Evolutionary conservation across 2,888 invertebrate species (phyloP), one percentile per base, ranked within the genome.

Genomic region (Strigamia transsilvanica): DNA sequence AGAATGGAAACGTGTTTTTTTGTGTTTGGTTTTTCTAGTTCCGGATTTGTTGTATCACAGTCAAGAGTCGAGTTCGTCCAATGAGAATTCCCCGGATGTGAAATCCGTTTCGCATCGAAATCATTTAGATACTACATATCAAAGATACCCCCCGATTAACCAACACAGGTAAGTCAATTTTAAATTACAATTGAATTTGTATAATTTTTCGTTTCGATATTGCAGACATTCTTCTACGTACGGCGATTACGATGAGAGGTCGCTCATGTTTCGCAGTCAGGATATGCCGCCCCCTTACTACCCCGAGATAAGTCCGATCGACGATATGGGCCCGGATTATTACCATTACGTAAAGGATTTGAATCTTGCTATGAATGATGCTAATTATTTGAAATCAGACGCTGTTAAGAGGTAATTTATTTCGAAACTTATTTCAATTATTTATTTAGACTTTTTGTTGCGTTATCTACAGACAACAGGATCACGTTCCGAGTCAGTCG

Each of bases 31-130:
- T 27, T 27, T 34, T 15, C 10, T 66, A 83, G 83, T 83, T 82
- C 83, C 83, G 80, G 83, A 83, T 82, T 51, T 83, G n/a, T 77
- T 83, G 38, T 83, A 83, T 56, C 83, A 80, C 79, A 83, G 83
- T 79, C 83, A 80, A 79, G 83, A 82, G 73, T 83, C 83, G 21
- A 83, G 83, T 56, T 82, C 80, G 21, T 83, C 83, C n/a, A 82
- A 82, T 32, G 82, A 82, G 7, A 78, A 34, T 51, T 82, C 82
- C 2, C 82, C 82, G 9, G 42, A 73, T 27, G 34, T 27, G 12
- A 42, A 73, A 73, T 73, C 73, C 1, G 73, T 32, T n/a, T 21
- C 51, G 0, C 56, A 21, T 15, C 46, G 80, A 12, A 46, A 80
- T 46, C 51, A 46, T 12, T 51, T 80, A 46, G 80, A 80, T 51